phyloP scores from a whole-genome alignment of 2,888 invertebrate species.

The Agonopterix arenella region DNA sequence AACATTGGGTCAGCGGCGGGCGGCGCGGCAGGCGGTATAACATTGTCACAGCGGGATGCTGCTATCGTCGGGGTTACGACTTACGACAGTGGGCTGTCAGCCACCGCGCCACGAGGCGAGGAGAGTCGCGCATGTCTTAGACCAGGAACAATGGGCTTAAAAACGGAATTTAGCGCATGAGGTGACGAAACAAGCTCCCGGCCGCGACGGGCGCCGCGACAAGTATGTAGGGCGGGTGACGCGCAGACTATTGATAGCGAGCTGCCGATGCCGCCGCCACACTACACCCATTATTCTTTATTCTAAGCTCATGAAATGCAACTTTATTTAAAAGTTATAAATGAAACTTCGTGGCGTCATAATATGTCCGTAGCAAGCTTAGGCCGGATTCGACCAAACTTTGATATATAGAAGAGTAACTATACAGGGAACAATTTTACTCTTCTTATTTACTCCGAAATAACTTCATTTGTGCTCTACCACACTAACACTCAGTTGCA shows the following conservation, averaged over 20 bases:
- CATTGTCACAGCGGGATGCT: background rate
- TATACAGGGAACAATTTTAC: too few relatives aligned
- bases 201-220: constrained; percentile 38
- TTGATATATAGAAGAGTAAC: too few relatives aligned
- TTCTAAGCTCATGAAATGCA: too few relatives aligned
- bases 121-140: constrained; percentile 14
- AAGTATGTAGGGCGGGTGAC: constrained; percentile 60
- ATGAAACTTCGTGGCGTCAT: too few relatives aligned
- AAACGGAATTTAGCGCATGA: constrained; percentile 56
- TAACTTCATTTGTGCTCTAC: too few relatives aligned
- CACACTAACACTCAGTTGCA: too few relatives aligned
- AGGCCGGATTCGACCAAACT: too few relatives aligned
- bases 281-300: constrained; percentile 7
- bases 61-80: background rate
- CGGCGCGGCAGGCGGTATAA: background rate
- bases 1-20: constrained; percentile 43
- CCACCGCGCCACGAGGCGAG: background rate
- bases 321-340: too few relatives aligned
- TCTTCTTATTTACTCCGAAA: too few relatives aligned
- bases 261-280: constrained; percentile 8
- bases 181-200: constrained; percentile 53
- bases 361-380: too few relatives aligned
- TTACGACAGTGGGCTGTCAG: background rate
- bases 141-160: constrained; percentile 45
- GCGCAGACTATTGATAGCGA: constrained; percentile 60